Percentiles rank a stretch among this genome's conserved stretches.
Evolutionary conservation across 2,888 invertebrate genomes (phyloP).

Genomic region (Cephus spinipes): DNA sequence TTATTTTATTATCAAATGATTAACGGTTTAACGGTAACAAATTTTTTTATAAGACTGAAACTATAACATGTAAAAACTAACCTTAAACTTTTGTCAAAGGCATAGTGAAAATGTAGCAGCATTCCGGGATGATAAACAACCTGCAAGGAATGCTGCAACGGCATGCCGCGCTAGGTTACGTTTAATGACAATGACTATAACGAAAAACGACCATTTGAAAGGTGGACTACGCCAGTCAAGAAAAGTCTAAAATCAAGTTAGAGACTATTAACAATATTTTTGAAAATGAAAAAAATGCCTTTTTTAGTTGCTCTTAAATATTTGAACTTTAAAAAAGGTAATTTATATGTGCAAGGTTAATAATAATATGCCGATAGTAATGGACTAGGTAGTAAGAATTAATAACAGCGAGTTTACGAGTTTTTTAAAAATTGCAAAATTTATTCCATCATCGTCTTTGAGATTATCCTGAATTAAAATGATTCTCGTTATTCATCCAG

Average conservation of each 20-base stretch:
- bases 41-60: not conserved
- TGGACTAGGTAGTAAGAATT: not conserved
- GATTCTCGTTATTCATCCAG: not conserved
- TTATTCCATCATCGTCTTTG: not conserved
- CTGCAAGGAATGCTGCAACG: not conserved
- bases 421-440: not conserved
- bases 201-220: not conserved
- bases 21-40: not conserved
- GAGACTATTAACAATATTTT: not conserved
- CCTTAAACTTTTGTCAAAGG: not conserved
- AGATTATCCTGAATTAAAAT: not conserved
- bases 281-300: not conserved
- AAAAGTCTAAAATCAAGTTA: not conserved
- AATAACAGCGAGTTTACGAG: not conserved
- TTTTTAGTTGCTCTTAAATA: not conserved
- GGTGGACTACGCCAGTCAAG: not conserved
- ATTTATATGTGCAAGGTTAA: too few relatives aligned
- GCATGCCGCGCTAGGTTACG: not conserved
- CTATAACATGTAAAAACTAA: not conserved
- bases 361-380: not conserved
- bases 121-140: not conserved
- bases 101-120: not conserved
- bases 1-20: not conserved
- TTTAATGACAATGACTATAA: not conserved
- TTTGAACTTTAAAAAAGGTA: not conserved